Percentiles rank a stretch among this genome's conserved stretches.
Evolutionary conservation across 1,140 invertebrate genomes (phyloP).

Genomic region (Globodera rostochiensis): DNA sequence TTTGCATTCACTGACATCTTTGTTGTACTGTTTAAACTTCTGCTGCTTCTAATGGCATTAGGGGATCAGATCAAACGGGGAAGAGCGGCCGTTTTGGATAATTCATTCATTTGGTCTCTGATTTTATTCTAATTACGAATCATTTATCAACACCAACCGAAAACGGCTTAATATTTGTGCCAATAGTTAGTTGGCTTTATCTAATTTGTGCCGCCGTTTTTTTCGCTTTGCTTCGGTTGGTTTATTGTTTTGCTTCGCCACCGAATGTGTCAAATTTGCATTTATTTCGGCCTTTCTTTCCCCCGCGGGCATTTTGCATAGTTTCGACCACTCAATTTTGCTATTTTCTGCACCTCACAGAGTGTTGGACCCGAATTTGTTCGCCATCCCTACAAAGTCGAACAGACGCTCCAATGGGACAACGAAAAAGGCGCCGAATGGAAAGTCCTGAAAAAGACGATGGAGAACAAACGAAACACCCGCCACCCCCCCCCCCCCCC

Average conservation of each 20-base stretch:
- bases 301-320: background rate
- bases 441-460: background rate
- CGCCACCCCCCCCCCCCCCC: too few species aligned
- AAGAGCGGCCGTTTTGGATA: too few species aligned
- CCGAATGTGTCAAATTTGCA: background rate
- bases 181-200: too few species aligned
- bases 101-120: too few species aligned
- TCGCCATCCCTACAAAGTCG: background rate
- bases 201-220: background rate
- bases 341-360: background rate
- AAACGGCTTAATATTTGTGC: too few species aligned
- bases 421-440: background rate
- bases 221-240: background rate
- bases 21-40: too few species aligned
- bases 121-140: too few species aligned
- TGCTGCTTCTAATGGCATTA: too few species aligned
- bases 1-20: too few species aligned
- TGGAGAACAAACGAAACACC: too few species aligned
- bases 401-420: background rate
- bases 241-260: background rate
- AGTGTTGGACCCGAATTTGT: background rate
- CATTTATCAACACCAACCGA: too few species aligned
- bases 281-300: background rate
- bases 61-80: too few species aligned
- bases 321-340: background rate